Percentiles rank a stretch among this genome's conserved stretches.
These are phyloP conservation scores for Tineola bisselliella DNA, from an alignment of 2,888 invertebrate species.

Conservation along the genomic window DNA sequence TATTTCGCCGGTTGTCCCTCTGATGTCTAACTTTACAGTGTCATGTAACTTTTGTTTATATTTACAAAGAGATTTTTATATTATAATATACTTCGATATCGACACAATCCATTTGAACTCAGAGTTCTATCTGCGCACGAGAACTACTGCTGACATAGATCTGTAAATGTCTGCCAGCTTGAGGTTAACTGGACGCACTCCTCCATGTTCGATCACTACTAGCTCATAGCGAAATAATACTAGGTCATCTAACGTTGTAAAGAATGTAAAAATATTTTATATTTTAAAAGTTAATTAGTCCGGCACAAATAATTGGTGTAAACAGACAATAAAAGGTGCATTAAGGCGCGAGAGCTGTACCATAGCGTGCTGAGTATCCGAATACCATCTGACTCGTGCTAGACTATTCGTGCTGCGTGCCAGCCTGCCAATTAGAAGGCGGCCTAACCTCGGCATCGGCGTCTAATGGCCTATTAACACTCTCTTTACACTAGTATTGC, in stretches of 20 bases:
- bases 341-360: neutral
- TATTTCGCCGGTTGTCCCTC: neutral
- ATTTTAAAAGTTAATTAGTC: neutral
- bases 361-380: constrained; percentile 46
- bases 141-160: too few relatives aligned
- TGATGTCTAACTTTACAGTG: neutral
- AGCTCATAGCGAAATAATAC: too few relatives aligned
- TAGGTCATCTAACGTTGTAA: too few relatives aligned
- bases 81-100: too few relatives aligned
- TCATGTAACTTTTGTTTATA: neutral
- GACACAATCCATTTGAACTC: too few relatives aligned
- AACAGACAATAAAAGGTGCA: constrained; percentile 8
- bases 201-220: too few relatives aligned
- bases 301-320: neutral
- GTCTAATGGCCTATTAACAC: constrained; percentile 62
- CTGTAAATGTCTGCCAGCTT: too few relatives aligned
- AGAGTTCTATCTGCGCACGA: too few relatives aligned
- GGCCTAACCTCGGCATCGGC: constrained; percentile 21
- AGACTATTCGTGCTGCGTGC: constrained; percentile 21
- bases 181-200: too few relatives aligned
- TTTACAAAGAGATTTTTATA: too few relatives aligned
- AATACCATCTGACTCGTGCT: constrained; percentile 29
- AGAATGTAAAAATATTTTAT: too few relatives aligned
- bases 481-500: constrained; percentile 26
- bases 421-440: constrained; percentile 47